A percentile compares a stretch with the other conserved stretches of the same genome.
These are phyloP conservation scores for Egretta garzetta DNA, from an alignment of 2,113 vertebrate genomes.

Conservation along the genomic window DNA sequence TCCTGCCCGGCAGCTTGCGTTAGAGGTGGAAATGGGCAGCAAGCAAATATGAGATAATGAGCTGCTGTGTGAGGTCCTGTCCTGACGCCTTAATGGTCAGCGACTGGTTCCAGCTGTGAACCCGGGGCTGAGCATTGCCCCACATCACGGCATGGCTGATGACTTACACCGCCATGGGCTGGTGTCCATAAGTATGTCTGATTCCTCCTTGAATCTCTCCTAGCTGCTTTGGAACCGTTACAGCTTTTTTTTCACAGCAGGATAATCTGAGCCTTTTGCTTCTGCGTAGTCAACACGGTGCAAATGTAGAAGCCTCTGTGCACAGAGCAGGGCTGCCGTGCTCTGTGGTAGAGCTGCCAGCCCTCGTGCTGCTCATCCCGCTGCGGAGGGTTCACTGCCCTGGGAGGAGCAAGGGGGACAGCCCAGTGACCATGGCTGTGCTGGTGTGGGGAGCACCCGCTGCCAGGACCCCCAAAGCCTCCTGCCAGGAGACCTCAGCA, in stretches of 20 bases:
- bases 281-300: rapidly evolving
- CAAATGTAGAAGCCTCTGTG: background rate
- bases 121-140: background rate
- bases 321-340: rapidly evolving
- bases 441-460: rapidly evolving
- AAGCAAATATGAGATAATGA: background rate
- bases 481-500: background rate
- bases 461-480: background rate
- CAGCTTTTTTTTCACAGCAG: background rate
- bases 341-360: background rate
- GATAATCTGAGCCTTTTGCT: background rate
- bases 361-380: background rate
- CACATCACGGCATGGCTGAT: background rate
- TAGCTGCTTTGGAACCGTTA: background rate
- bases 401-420: background rate
- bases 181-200: background rate
- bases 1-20: background rate
- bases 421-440: background rate
- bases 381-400: background rate
- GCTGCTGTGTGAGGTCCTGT: rapidly evolving
- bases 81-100: background rate
- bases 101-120: background rate
- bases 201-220: background rate
- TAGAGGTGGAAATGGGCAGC: background rate
- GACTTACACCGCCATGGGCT: background rate